These are phyloP conservation scores for Arenaria interpres DNA, from an alignment of 2,113 vertebrate species.

Conservation along the genomic window DNA sequence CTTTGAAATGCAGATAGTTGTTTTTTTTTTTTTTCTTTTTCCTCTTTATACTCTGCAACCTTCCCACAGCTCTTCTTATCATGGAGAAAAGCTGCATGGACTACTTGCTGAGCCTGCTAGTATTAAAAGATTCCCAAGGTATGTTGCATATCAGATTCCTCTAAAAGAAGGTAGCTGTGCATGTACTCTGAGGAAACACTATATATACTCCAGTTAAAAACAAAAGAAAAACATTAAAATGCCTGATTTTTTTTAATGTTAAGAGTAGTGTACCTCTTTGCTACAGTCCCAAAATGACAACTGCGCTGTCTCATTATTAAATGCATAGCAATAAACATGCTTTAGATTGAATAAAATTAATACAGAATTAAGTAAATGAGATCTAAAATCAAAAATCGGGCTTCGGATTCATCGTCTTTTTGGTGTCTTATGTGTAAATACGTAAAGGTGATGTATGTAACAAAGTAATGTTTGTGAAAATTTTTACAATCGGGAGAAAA, in stretches of 20 bases:
- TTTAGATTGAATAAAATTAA: neutral
- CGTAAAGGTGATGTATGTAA: neutral
- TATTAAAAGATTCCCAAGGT: constrained; percentile 19
- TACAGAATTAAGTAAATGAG: neutral
- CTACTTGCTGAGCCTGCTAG: constrained; percentile 24
- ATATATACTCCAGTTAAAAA: neutral
- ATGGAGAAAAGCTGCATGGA: neutral
- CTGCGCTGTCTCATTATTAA: neutral
- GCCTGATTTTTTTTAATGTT: neutral
- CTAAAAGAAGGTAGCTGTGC: neutral
- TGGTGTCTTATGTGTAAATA: neutral
- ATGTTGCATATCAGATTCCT: neutral
- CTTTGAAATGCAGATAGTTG: constrained; percentile 61
- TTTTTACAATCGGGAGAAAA: neutral
- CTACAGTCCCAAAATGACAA: neutral
- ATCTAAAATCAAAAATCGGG: neutral
- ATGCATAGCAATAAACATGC: neutral
- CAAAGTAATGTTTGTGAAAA: neutral
- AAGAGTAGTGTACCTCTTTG: neutral
- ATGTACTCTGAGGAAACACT: neutral
- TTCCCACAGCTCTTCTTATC: constrained; percentile 49
- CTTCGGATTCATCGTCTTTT: neutral
- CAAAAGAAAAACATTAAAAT: neutral
- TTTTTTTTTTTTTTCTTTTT: neutral
- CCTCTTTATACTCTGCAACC: neutral